Evolutionary conservation across 1,140 invertebrate species (phyloP).

Genomic region (Diorhabda carinulata): DNA sequence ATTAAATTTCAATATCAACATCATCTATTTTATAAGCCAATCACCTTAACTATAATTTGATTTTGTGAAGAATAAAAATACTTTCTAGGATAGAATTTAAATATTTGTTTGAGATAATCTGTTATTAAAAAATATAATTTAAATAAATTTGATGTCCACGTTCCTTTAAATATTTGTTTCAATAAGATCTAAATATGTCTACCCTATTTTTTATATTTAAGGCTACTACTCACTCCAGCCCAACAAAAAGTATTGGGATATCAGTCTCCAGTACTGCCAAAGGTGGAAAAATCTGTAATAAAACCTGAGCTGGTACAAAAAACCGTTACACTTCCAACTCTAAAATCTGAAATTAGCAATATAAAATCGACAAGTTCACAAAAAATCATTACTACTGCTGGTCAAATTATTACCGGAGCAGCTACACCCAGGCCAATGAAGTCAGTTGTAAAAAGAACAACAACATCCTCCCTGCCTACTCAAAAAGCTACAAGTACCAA

Average conservation of each 20-base stretch:
- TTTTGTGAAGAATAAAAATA: too few species aligned
- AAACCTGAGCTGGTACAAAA: conserved; percentile 32
- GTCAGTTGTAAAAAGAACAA: neutral
- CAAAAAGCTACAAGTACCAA: conserved; percentile 2
- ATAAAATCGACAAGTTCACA: neutral
- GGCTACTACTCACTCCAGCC: conserved; percentile 51
- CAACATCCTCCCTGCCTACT: conserved; percentile 10
- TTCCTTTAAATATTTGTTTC: too few species aligned
- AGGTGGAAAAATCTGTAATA: conserved; percentile 48
- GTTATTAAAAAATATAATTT: too few species aligned
- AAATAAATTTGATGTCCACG: too few species aligned
- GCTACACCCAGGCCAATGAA: neutral
- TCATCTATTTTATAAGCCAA: too few species aligned
- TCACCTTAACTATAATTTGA: too few species aligned
- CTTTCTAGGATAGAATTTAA: too few species aligned
- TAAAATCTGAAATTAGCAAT: conserved; percentile 4
- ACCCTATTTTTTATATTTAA: neutral
- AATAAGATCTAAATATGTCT: too few species aligned
- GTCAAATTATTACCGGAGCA: neutral
- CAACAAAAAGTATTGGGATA: conserved; percentile 56
- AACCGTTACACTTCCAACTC: neutral
- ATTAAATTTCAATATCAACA: too few species aligned
- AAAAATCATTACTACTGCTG: neutral
- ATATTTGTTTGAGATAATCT: too few species aligned
- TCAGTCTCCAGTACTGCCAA: conserved; percentile 46